Percentiles rank a stretch among this genome's conserved stretches.
Evolutionary conservation across 2,113 vertebrate genomes (phyloP).

Genomic region (Nycticorax nycticorax): DNA sequence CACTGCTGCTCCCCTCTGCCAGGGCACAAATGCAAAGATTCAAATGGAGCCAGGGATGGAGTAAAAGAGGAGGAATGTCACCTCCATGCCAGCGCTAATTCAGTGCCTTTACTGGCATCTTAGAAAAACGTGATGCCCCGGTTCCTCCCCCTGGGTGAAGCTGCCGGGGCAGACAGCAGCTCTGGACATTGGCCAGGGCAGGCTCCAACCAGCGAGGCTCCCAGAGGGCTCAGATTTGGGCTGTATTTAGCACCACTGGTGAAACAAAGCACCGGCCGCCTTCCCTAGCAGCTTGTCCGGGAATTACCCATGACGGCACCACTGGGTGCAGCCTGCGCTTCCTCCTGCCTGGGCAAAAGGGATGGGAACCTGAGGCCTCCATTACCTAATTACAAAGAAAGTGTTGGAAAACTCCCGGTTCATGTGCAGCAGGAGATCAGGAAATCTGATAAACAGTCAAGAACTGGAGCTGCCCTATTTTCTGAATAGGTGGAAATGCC

Average conservation of each 20-base stretch:
- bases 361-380: not conserved
- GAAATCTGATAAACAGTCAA: constrained; percentile 27
- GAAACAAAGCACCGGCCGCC: not conserved
- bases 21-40: not conserved
- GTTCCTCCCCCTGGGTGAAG: not conserved
- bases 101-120: not conserved
- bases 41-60: not conserved
- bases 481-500: constrained; percentile 60
- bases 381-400: not conserved
- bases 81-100: not conserved
- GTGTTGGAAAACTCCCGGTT: not conserved
- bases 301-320: accelerated
- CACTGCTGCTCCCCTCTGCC: not conserved
- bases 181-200: not conserved
- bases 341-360: not conserved
- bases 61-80: not conserved
- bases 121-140: not conserved
- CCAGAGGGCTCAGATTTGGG: not conserved
- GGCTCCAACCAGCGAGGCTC: not conserved
- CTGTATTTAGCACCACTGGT: not conserved
- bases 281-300: not conserved
- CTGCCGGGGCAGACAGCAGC: not conserved
- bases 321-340: not conserved
- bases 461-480: constrained; percentile 20
- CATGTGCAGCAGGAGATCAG: not conserved